A percentile compares a stretch with the other conserved stretches of the same genome.
phyloP scores from a whole-genome alignment of 2,113 vertebrate species.

The Pao palembangensis region DNA sequence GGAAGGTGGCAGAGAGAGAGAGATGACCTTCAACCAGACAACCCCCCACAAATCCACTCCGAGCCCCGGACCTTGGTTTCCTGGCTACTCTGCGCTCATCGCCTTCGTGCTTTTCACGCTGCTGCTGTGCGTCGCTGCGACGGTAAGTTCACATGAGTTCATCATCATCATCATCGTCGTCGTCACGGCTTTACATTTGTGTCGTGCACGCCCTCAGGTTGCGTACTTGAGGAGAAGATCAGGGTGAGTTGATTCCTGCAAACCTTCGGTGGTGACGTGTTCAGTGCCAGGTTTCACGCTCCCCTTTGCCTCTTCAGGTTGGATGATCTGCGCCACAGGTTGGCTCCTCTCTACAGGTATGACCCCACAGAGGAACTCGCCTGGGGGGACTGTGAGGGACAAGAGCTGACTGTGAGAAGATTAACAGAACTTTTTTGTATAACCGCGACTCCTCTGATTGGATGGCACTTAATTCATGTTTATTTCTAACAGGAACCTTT shows the following conservation, averaged over 20 bases:
- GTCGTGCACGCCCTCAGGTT: slow-evolving; percentile 30
- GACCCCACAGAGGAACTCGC: slow-evolving; percentile 47
- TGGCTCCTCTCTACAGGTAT: slow-evolving; percentile 64
- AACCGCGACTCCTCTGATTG: neutral
- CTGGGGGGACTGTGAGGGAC: slow-evolving; percentile 12
- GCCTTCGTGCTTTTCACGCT: slow-evolving; percentile 20
- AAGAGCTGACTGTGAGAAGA: slow-evolving; percentile 24
- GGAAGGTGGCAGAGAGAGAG: slow-evolving; percentile 35
- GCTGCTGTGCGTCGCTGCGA: slow-evolving; percentile 27
- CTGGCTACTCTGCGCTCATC: slow-evolving; percentile 35
- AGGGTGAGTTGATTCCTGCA: slow-evolving; percentile 21
- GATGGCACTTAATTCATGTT: neutral
- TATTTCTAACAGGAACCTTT: slow-evolving; percentile 48
- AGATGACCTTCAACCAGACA: slow-evolving; percentile 44
- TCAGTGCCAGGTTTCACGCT: too few relatives aligned
- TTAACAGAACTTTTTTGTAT: neutral
- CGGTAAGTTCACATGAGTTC: slow-evolving; percentile 39
- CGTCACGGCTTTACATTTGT: neutral
- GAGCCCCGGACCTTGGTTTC: slow-evolving; percentile 1
- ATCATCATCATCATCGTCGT: neutral
- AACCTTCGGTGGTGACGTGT: neutral
- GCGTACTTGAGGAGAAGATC: slow-evolving; percentile 37
- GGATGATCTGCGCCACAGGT: slow-evolving; percentile 48
- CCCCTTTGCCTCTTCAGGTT: slow-evolving; percentile 24
- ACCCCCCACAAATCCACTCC: slow-evolving; percentile 23